A percentile compares a stretch with the other conserved stretches of the same genome.
These are phyloP conservation scores for Musca domestica DNA, from an alignment of 1,140 invertebrate genomes.

Conservation along the genomic window DNA sequence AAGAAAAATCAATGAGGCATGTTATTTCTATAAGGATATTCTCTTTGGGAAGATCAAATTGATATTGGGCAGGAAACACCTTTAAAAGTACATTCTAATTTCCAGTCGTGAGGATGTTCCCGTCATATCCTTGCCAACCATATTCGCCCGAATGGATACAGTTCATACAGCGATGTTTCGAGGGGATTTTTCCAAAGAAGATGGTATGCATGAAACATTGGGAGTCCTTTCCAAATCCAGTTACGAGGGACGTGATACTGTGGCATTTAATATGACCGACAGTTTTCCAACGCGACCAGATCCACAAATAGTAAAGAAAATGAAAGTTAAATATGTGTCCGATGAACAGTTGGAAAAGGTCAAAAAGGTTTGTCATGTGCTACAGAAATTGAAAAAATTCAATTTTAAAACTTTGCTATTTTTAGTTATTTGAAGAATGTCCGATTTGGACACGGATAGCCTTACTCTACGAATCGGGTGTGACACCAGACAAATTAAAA, in stretches of 20 bases:
- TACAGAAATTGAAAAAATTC: neutral
- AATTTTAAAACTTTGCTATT: neutral
- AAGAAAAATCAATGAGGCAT: no score
- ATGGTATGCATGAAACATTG: constrained; percentile 43
- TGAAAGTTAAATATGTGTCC: constrained; percentile 49
- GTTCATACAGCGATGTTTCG: constrained; percentile 58
- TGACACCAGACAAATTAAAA: constrained; percentile 67
- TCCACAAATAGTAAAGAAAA: constrained; percentile 51
- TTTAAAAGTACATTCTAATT: no score
- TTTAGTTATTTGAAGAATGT: constrained; percentile 69
- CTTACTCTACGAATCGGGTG: constrained; percentile 65
- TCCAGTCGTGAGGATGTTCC: constrained; percentile 58
- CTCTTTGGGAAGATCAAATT: no score
- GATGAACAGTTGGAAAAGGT: constrained; percentile 46
- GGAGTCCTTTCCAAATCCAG: constrained; percentile 56
- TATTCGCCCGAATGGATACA: constrained; percentile 76
- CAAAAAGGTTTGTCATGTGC: constrained; percentile 31
- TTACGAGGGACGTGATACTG: constrained; percentile 55
- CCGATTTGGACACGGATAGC: constrained; percentile 84
- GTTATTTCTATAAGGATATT: no score
- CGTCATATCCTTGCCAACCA: constrained; percentile 71
- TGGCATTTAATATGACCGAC: constrained; percentile 44
- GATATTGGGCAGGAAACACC: no score
- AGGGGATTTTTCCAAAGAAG: constrained; percentile 46
- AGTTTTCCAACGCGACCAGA: constrained; percentile 43